Base-by-base conservation (phyloP, 2,888 invertebrate species). In the Blastobasis lacticolella region DNA sequence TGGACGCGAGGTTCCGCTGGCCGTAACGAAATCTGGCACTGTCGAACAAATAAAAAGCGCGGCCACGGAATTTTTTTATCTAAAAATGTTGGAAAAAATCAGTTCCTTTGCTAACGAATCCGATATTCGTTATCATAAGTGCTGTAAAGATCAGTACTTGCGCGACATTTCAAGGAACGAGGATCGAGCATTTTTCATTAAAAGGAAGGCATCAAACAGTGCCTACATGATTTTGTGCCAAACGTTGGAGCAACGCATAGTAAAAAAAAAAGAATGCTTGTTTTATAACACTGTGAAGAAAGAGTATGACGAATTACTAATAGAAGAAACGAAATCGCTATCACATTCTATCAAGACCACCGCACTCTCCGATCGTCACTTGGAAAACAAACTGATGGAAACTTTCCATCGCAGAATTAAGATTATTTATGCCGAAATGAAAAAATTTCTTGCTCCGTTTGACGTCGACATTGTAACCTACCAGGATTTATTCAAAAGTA, bases 241-340 rank as follows among this genome's bases (percentile, higher is more conserved):
- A 48, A 59, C 60, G 58, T 49, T 61, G 52, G 58, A 61, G 55
- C 55, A 61, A 62, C 36, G 10, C 49, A 57, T 63, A 49, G 52
- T 63, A 49, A 57, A 60, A 50, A 59, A 64, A 50, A 62, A 57
- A 45, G 63, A 64, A 62, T 63, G 61, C 52, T 53, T 63, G 54
- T 63, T 66, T 62, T 64, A 61, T 59, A 53, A 62, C 49, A 48
- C 42, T 46, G 54, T 66, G 10, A 63, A 63, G 54, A 64, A 61
- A 59, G 57, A 62, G 58, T 64, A 66, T 55, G 57, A 53, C 46
- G 52, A 58, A 54, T 56, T 55, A 50, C 49, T 66, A 53, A 53
- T 51, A 47, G 52, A 65, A 49, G 59, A 65, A 56, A 57, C 45
- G 45, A 58, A 52, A 49, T 52, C 58, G 52, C 52, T 62, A 52